Percentiles rank a stretch among this genome's conserved stretches.
Evolutionary conservation across 1,140 invertebrate species (phyloP).

Genomic region (Pseudomyrmex flavicornis): DNA sequence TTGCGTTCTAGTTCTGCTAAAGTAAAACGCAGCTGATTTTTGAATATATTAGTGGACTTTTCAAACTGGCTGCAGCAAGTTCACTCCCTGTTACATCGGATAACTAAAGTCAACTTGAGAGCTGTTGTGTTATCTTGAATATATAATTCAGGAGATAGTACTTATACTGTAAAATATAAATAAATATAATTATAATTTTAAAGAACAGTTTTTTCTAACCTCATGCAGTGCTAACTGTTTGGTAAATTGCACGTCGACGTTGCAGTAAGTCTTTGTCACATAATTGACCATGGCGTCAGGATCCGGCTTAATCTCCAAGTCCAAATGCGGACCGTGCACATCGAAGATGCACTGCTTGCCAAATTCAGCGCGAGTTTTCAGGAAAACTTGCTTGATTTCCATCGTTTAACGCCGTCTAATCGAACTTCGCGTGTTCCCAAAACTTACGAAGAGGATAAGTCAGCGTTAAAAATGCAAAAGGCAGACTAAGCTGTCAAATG

Average conservation of each 20-base stretch:
- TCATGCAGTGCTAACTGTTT: constrained; percentile 88
- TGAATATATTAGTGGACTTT: constrained; percentile 46
- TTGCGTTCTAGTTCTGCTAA: constrained; percentile 60
- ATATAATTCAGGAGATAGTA: constrained; percentile 46
- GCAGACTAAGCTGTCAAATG: not conserved
- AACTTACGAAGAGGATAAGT: constrained; percentile 1
- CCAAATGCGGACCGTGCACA: constrained; percentile 89
- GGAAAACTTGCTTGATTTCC: constrained; percentile 88
- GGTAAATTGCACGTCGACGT: constrained; percentile 87
- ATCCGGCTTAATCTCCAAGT: constrained; percentile 90
- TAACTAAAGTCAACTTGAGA: too few relatives aligned
- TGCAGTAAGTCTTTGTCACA: constrained; percentile 88
- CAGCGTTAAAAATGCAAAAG: not conserved
- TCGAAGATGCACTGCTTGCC: constrained; percentile 91
- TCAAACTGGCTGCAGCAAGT: constrained; percentile 7
- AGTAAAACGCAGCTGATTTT: constrained; percentile 39
- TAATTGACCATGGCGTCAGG: constrained; percentile 88
- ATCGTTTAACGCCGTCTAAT: constrained; percentile 73
- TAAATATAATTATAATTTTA: not conserved
- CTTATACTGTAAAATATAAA: too few relatives aligned
- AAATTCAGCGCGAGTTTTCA: constrained; percentile 89
- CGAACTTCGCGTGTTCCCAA: not conserved
- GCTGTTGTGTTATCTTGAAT: not conserved
- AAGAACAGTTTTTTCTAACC: constrained; percentile 79
- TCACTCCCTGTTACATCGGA: constrained; percentile 8